phyloP scores from a whole-genome alignment of 2,113 vertebrate genomes.

The Tursiops truncatus region DNA sequence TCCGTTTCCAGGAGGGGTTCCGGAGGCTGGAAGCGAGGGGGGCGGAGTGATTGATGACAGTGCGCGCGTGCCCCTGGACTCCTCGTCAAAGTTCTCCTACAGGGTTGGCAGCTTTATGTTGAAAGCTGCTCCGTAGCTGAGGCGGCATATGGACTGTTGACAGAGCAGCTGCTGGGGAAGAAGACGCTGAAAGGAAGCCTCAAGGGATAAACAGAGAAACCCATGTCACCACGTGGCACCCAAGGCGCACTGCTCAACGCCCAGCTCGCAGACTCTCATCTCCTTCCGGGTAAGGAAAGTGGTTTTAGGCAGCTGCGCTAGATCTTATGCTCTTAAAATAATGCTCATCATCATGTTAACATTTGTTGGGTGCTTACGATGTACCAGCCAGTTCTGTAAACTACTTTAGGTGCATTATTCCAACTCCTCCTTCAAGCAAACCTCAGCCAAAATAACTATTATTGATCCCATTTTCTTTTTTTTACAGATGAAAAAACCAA shows the following conservation, averaged over 20 bases:
- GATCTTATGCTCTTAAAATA: background rate
- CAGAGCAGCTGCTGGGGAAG: constrained; percentile 85
- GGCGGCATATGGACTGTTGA: constrained; percentile 87
- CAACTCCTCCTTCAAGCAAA: background rate
- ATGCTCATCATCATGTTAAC: background rate
- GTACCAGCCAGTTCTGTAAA: background rate
- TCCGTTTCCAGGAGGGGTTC: background rate
- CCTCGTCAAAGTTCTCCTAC: constrained; percentile 80
- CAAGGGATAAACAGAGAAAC: constrained; percentile 85
- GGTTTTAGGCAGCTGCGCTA: background rate
- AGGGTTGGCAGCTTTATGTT: constrained; percentile 80
- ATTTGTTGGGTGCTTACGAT: background rate
- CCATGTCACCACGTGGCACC: constrained; percentile 78
- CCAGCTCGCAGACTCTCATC: constrained; percentile 61
- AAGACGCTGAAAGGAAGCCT: constrained; percentile 85
- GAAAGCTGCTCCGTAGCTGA: constrained; percentile 83
- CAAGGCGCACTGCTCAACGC: constrained; percentile 70
- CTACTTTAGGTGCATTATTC: background rate
- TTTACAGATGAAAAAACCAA: background rate
- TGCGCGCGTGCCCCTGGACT: constrained; percentile 78
- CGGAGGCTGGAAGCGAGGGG: background rate
- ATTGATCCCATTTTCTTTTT: background rate
- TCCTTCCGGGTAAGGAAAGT: background rate
- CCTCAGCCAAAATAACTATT: background rate
- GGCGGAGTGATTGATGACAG: constrained; percentile 74